Conservation (phyloP, 1,140 invertebrate species). For the Papilio xuthus region DNA sequence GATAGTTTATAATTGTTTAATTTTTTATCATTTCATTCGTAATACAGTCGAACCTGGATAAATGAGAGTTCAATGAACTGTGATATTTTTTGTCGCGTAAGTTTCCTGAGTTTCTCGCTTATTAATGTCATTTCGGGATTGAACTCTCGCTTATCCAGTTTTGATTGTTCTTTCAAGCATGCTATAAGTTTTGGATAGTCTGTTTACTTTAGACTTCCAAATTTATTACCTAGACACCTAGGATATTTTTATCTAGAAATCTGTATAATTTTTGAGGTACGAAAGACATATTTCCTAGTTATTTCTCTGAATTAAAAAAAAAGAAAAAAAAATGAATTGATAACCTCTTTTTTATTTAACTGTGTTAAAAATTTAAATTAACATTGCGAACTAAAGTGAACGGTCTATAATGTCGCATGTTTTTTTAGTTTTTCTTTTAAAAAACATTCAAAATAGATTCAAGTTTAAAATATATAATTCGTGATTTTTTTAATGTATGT, state of each 20-base stretch:
- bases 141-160: neutral
- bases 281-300: neutral
- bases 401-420: conserved; percentile 4
- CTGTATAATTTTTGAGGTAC: neutral
- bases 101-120: too few species aligned
- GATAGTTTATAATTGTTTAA: conserved; percentile 32
- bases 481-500: neutral
- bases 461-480: neutral
- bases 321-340: too few species aligned
- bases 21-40: conserved; percentile 21
- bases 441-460: neutral
- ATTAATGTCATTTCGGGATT: too few species aligned
- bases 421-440: neutral
- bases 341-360: neutral
- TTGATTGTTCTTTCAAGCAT: neutral
- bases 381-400: neutral
- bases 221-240: neutral
- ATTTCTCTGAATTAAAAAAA: neutral
- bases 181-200: conserved; percentile 20
- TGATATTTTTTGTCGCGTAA: too few species aligned
- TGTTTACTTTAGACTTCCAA: conserved; percentile 33
- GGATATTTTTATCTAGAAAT: neutral
- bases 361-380: too few species aligned
- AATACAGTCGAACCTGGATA: neutral
- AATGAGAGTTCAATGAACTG: too few species aligned